Evolutionary conservation across 2,888 invertebrate genomes (phyloP), one percentile per base, ranked within the genome.

Genomic region (Scotopteryx bipunctaria): DNA sequence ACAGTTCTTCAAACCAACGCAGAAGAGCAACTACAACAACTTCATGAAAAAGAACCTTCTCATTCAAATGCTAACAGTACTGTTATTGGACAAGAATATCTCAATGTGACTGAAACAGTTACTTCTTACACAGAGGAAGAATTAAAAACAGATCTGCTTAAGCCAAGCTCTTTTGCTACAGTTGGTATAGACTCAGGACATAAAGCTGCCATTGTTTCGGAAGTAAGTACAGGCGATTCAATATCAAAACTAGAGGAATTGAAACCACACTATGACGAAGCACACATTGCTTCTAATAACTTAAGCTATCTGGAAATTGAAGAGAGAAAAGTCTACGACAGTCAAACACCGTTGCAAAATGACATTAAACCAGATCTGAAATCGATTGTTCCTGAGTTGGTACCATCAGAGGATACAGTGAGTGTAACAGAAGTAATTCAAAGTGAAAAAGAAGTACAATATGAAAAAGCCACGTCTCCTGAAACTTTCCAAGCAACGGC

Each of bases 71-170:
- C 94, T 15, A 89, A 87, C 4, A 79, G 87, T 44, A 67, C 92
- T 19, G 86, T 92, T 91, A 76, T 91, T 82, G 71, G 92, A 86
- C 88, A 91, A 81, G 67, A 91, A 93, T 83, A 93, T 60, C 60
- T 95, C 35, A 91, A 91, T 67, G 83, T 95, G 8, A 93, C 91
- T 3, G 92, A 93, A 80, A 71, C 92, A 0, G 67, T 91, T 43
- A 66, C 86, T 2, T 80, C 81, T 45, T 83, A 92, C 38, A 89
- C 80, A 71, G 93, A 93, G 87, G 78, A 81, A 76, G 81, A 69
- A 47, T 78, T 92, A 15, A 79, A 71, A 17, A 67, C 78, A 57
- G 66, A 74, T 31, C 71, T 81, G 63, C 63, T 66, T 45, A 85
- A 87, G n/a, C 73, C 83, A 55, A 69, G 78, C 47, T 83, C 77